phyloP scores from a whole-genome alignment of 2,113 vertebrate genomes.

The Sebastes fasciatus region DNA sequence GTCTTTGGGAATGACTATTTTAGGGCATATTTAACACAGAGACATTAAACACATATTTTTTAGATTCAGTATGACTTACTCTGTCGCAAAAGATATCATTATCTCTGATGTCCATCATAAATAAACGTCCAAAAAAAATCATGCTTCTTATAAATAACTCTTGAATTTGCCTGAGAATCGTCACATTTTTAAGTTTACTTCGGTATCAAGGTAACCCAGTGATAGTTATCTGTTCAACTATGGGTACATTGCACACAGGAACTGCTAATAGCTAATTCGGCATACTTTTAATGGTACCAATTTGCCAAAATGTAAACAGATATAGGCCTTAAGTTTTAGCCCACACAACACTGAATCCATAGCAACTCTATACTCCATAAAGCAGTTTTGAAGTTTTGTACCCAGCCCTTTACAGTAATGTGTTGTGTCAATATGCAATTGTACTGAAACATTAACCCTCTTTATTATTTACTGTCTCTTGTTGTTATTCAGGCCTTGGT shows the following conservation, averaged over 20 bases:
- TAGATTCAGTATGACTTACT: too few species aligned
- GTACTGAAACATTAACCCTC: not conserved
- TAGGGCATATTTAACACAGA: too few species aligned
- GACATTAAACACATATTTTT: too few species aligned
- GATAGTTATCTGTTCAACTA: too few species aligned
- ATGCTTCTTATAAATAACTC: too few species aligned
- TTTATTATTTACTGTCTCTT: not conserved
- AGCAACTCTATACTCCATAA: not conserved
- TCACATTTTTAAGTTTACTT: not conserved
- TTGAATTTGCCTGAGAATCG: too few species aligned
- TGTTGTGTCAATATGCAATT: not conserved
- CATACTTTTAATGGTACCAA: not conserved
- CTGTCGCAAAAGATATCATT: not conserved
- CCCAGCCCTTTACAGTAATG: not conserved
- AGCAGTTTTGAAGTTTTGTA: not conserved
- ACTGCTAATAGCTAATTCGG: not conserved
- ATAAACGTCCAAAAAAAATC: not conserved
- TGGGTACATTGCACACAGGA: too few species aligned
- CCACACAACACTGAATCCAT: too few species aligned
- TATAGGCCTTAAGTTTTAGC: not conserved
- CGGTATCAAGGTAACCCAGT: not conserved
- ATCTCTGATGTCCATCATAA: not conserved
- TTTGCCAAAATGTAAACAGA: not conserved
- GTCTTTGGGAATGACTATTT: too few species aligned
- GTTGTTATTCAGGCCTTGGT: slow-evolving; percentile 67